Evolutionary conservation across 2,888 invertebrate genomes (phyloP), one percentile per base, ranked within the genome.

Genomic region (Caprella mutica): DNA sequence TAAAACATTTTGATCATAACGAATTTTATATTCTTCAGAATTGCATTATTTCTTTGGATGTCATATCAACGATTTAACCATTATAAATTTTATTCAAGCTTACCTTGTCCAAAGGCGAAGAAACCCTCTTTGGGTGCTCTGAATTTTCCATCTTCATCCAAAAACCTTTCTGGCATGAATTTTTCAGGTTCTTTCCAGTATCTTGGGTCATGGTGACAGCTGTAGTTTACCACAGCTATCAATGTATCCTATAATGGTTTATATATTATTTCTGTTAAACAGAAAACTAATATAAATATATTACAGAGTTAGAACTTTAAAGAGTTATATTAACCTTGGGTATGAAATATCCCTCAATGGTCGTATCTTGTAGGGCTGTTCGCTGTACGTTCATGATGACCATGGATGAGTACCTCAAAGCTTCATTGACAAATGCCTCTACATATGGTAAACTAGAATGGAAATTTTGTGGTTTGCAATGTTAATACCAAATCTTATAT

Each of bases 161-260:
- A 43, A 42, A 58, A 58, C n/a, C 58, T 39, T 27, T 58, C 55
- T 1, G 55, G 54, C 14, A 21, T 38, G 38, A 58, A 58, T 33
- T 39, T 51, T 24, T 55, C 42, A 2, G 58, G 58, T 12, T 54
- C 29, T 1, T 35, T 30, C 58, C 58, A 58, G 33, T 51, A 35
- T 9, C 26, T 14, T 1, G 54, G 44, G 38, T 58, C 51, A 17
- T 24, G 5, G 27, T 58, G 58, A 17, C 50, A 42, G 8, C 17
- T 23, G 38, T 51, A 30, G 38, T 43, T 43, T 12, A 8, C 5
- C 5, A 43, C 23, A 5, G 43, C 23, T 12, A 43, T 43, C 14
- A 26, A 5, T 5, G 43, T 43, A 8, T n/a, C 43, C 43, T 43
- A 26, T 19, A 33, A 33, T n/a, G n/a, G n/a, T n/a, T n/a, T n/a